A percentile compares a stretch with the other conserved stretches of the same genome.
Evolutionary conservation across 2,797 vertebrate genomes (phyloP).

Genomic region (Tadarida brasiliensis): DNA sequence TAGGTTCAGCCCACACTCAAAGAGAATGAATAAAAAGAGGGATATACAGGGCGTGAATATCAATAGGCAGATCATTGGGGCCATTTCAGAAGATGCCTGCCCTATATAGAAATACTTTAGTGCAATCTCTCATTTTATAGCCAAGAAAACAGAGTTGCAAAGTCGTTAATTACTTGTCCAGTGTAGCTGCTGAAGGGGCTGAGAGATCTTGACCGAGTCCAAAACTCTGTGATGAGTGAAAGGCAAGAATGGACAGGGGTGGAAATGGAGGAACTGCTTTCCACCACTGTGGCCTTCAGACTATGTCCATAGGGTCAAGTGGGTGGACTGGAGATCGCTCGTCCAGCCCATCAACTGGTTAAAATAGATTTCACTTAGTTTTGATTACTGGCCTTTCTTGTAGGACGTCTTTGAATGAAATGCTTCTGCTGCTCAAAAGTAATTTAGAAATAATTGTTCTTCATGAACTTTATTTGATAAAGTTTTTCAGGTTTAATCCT

Average conservation of each 20-base stretch:
- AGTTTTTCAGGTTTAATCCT: constrained; percentile 52
- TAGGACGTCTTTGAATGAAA: constrained; percentile 39
- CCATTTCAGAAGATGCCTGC: not conserved
- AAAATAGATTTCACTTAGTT: not conserved
- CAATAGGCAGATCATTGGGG: not conserved
- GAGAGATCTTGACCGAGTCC: not conserved
- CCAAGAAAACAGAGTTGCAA: not conserved
- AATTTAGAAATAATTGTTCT: constrained; percentile 38
- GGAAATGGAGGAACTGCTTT: not conserved
- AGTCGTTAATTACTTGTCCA: not conserved
- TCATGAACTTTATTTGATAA: constrained; percentile 56
- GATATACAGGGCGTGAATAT: not conserved
- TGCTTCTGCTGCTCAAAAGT: constrained; percentile 23
- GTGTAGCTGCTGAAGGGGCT: not conserved
- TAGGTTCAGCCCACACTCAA: not conserved
- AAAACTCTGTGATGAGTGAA: not conserved
- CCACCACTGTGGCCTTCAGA: not conserved
- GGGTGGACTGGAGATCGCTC: not conserved
- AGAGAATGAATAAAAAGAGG: not conserved
- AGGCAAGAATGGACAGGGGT: not conserved
- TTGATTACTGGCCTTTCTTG: constrained; percentile 25
- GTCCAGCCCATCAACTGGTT: not conserved
- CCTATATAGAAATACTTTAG: not conserved
- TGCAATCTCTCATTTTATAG: not conserved
- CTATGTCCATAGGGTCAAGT: not conserved